These are phyloP conservation scores for Melieria picta DNA, from an alignment of 2,888 invertebrate genomes.

Conservation along the genomic window DNA sequence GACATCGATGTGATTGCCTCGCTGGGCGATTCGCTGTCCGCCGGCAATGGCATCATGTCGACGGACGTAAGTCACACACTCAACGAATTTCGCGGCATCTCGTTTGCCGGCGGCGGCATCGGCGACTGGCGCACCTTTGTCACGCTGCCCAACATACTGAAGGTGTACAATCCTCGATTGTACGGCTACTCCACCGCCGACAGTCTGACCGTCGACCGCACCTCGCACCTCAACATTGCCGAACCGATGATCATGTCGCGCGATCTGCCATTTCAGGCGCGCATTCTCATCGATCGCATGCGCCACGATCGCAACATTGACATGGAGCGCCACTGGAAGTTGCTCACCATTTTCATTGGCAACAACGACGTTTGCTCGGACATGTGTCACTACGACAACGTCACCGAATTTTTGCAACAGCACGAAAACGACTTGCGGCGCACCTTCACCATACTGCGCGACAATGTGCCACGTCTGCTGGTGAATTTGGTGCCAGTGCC, in stretches of 20 bases:
- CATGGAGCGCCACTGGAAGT: slow-evolving; percentile 71
- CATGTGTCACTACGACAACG: slow-evolving; percentile 67
- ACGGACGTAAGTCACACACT: slow-evolving; percentile 64
- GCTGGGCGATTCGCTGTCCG: slow-evolving; percentile 72
- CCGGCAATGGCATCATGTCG: slow-evolving; percentile 69
- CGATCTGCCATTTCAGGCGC: slow-evolving; percentile 54
- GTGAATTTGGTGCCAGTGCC: slow-evolving; percentile 55
- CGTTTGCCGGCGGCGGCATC: slow-evolving; percentile 68
- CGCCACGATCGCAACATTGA: slow-evolving; percentile 64
- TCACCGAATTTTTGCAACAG: slow-evolving; percentile 59
- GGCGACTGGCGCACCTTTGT: slow-evolving; percentile 68
- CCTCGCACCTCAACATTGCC: slow-evolving; percentile 56
- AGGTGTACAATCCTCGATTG: slow-evolving; percentile 73
- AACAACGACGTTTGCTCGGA: slow-evolving; percentile 72
- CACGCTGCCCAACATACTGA: slow-evolving; percentile 71
- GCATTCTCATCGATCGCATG: slow-evolving; percentile 53
- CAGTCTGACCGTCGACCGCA: slow-evolving; percentile 49
- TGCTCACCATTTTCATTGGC: slow-evolving; percentile 71
- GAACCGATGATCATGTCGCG: slow-evolving; percentile 61
- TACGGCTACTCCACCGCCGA: slow-evolving; percentile 67
- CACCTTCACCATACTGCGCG: slow-evolving; percentile 67
- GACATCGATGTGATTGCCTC: slow-evolving; percentile 72
- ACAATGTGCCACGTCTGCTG: slow-evolving; percentile 68
- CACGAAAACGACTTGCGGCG: slow-evolving; percentile 68
- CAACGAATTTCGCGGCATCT: slow-evolving; percentile 67